A percentile compares a stretch with the other conserved stretches of the same genome.
Conservation (phyloP, 2,888 invertebrate species). For the Epinotia nisella region DNA sequence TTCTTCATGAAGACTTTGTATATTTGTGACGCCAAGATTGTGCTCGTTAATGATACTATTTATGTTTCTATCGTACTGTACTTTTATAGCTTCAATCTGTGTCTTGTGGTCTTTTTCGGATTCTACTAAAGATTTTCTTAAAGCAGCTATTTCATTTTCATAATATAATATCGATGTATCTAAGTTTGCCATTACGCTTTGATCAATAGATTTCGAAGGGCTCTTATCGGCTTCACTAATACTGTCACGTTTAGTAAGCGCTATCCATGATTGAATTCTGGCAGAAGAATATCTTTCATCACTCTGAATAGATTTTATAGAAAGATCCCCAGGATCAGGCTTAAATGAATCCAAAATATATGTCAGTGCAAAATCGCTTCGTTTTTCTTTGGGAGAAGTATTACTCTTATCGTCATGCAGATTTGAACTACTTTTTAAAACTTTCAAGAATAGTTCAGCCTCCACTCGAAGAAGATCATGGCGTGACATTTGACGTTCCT, state of each 20-base stretch:
- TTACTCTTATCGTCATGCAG: constrained; percentile 27
- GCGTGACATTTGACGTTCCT: constrained; percentile 50
- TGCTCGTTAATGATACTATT: constrained; percentile 82
- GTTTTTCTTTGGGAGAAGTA: constrained; percentile 29
- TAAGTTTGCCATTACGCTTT: constrained; percentile 60
- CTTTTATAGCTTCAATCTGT: constrained; percentile 77
- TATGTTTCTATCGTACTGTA: constrained; percentile 82
- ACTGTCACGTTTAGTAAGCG: background rate
- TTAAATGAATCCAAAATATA: constrained; percentile 64
- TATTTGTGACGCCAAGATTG: constrained; percentile 81
- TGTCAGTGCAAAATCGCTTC: constrained; percentile 60
- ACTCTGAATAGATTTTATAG: constrained; percentile 54
- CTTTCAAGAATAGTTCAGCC: constrained; percentile 55
- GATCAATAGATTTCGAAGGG: constrained; percentile 42
- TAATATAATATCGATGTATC: constrained; percentile 61
- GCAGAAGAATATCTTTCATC: constrained; percentile 53
- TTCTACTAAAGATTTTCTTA: constrained; percentile 66
- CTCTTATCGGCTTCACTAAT: constrained; percentile 46
- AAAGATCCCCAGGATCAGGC: constrained; percentile 49
- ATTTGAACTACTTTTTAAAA: constrained; percentile 51
- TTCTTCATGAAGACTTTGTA: constrained; percentile 83
- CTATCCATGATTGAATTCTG: constrained; percentile 31
- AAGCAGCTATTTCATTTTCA: constrained; percentile 63
- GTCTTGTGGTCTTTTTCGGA: constrained; percentile 72
- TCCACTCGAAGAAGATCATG: constrained; percentile 59